A percentile compares a stretch with the other conserved stretches of the same genome.
Conservation (phyloP, 2,797 vertebrate genomes). For the Toxotes lorentzi region DNA sequence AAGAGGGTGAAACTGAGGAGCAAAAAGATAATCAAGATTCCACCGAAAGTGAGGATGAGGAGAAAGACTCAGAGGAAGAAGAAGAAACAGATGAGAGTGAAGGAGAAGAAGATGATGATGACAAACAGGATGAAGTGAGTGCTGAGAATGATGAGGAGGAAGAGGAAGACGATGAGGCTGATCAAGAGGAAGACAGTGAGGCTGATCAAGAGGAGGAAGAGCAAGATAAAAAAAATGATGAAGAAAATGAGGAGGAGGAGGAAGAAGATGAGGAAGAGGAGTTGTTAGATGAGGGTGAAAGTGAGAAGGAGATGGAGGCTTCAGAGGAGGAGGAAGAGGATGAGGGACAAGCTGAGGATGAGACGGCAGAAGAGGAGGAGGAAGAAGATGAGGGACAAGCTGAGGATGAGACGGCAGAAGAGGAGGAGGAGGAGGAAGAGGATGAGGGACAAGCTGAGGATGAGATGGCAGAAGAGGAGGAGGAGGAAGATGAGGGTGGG, state of each 20-base stretch:
- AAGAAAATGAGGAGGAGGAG: constrained; percentile 18
- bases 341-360: neutral
- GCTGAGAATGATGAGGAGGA: constrained; percentile 35
- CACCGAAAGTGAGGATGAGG: constrained; percentile 28
- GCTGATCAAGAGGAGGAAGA: constrained; percentile 37
- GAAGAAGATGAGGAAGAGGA: constrained; percentile 3
- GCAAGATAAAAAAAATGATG: constrained; percentile 31
- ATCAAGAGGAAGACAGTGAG: constrained; percentile 28
- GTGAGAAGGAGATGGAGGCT: constrained; percentile 1
- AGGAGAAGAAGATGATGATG: constrained; percentile 34
- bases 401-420: constrained; percentile 5
- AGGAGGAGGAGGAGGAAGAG: constrained; percentile 5
- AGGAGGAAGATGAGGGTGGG: neutral
- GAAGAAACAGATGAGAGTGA: constrained; percentile 27
- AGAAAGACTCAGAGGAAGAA: constrained; percentile 19
- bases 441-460: neutral
- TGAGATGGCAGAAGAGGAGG: constrained; percentile 25
- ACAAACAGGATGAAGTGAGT: constrained; percentile 11
- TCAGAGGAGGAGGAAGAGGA: constrained; percentile 4
- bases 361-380: constrained; percentile 23
- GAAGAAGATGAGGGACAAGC: constrained; percentile 15
- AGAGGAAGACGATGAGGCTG: constrained; percentile 32
- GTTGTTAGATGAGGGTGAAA: neutral
- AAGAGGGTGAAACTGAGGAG: constrained; percentile 35
- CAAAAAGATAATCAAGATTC: constrained; percentile 17